Evolutionary conservation across 2,888 invertebrate genomes (phyloP), one percentile per base, ranked within the genome.

Genomic region (Trissolcus japonicus): DNA sequence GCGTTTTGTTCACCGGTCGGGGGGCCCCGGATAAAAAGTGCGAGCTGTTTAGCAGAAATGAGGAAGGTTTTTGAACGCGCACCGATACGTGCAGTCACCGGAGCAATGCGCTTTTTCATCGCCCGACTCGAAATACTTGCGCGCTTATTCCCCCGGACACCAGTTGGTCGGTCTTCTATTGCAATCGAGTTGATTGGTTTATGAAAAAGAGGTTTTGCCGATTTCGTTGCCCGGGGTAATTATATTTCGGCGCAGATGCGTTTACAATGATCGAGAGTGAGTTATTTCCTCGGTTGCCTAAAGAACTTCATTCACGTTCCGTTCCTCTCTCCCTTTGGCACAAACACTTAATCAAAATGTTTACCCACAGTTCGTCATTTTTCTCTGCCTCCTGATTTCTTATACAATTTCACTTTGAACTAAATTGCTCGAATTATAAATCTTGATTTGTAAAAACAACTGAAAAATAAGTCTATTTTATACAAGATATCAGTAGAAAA

Each of bases 31-130:
- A 29, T 16, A 67, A 74, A 67, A 67, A 60, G 57, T 67, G 35
- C 57, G 41, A 25, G 46, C 60, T 19, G 68, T 68, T 75, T 68
- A 75, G 68, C 68, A 63, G 68, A 68, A 75, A 63, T 68, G 74
- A 68, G 74, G 56, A 63, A 68, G 67, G 62, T 68, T 68, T 75
- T 75, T 63, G 50, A 51, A 57, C 25, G 19, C 46, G 14, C 59
- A 43, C 51, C 55, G 25, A 29, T 72, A 72, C 72, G 72, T 72
- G 72, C 65, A 53, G 72, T 54, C 72, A n/a, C 43, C 65, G 59
- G 16, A 72, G 65, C 46, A 43, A 72, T 72, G 65, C 72, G 65
- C 72, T 73, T 73, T 73, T 73, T 73, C n/a, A n/a, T n/a, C 50
- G 65, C 13, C 7, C 21, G 16, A 46, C 25, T 11, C 14, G n/a